phyloP scores from a whole-genome alignment of 2,113 vertebrate genomes.

The Nothobranchius furzeri region DNA sequence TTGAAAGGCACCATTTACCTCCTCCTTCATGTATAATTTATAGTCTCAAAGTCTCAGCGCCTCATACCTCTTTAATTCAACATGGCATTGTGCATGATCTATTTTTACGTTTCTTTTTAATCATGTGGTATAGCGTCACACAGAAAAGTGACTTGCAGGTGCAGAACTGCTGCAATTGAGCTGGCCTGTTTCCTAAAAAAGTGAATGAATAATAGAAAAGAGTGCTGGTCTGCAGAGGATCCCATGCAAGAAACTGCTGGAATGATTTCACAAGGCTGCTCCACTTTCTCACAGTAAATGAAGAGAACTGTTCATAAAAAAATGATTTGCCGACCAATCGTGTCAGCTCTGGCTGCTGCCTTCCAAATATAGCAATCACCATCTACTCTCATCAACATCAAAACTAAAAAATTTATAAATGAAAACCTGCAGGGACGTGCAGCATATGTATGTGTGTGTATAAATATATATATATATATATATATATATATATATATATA shows the following conservation, averaged over 20 bases:
- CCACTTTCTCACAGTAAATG: constrained; percentile 54
- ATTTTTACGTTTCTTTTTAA: constrained; percentile 46
- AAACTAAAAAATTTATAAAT: constrained; percentile 41
- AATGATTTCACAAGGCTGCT: constrained; percentile 50
- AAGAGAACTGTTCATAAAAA: constrained; percentile 59
- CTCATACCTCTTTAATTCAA: background rate
- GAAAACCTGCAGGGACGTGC: background rate
- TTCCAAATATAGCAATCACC: constrained; percentile 34
- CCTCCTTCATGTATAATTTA: background rate
- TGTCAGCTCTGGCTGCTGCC: constrained; percentile 13
- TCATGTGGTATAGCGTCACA: constrained; percentile 25
- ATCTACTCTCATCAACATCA: constrained; percentile 44
- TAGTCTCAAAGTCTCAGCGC: constrained; percentile 1
- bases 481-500: too few relatives aligned
- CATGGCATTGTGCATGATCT: constrained; percentile 29
- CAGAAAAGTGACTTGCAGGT: constrained; percentile 45
- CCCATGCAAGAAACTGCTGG: constrained; percentile 33
- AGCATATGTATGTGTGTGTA: background rate
- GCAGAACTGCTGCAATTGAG: constrained; percentile 29
- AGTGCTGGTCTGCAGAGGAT: constrained; percentile 57
- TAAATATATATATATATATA: too few relatives aligned
- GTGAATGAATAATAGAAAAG: constrained; percentile 71
- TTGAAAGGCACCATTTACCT: constrained; percentile 6
- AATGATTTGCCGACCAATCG: constrained; percentile 35
- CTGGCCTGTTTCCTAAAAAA: constrained; percentile 54